phyloP scores from a whole-genome alignment of 2,797 vertebrate species.

The Etheostoma perlongum region DNA sequence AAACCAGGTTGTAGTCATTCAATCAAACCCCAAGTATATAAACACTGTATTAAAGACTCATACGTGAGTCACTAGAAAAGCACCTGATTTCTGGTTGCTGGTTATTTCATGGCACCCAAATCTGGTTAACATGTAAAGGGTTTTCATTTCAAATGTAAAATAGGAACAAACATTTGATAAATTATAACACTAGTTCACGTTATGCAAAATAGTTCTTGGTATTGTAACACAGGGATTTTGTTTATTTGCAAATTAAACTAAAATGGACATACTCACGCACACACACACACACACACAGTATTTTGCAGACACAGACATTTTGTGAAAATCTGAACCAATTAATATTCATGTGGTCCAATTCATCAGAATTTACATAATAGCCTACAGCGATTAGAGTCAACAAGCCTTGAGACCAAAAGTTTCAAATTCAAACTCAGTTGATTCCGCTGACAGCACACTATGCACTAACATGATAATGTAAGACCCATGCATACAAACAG shows the following conservation, averaged over 20 bases:
- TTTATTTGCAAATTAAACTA: conserved; percentile 5
- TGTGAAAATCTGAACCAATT: neutral
- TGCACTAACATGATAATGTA: conserved; percentile 28
- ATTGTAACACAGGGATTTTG: neutral
- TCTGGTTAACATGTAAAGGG: neutral
- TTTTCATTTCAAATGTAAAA: neutral
- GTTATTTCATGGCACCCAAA: neutral
- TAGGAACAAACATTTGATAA: neutral
- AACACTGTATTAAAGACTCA: neutral
- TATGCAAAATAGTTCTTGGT: neutral
- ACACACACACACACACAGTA: no score
- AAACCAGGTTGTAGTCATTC: neutral
- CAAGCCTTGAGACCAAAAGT: neutral
- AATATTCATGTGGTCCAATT: neutral
- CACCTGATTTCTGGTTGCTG: neutral
- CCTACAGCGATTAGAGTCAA: neutral
- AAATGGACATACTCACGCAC: no score
- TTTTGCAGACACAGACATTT: no score
- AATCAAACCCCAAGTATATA: neutral
- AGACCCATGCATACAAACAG: conserved; percentile 2
- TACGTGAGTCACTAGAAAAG: neutral
- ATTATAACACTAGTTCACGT: neutral
- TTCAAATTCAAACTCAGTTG: conserved; percentile 7
- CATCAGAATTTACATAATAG: conserved; percentile 2
- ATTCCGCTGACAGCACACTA: conserved; percentile 18